A percentile compares a stretch with the other conserved stretches of the same genome.
Conservation (phyloP, 2,888 invertebrate genomes). For the Hecatera dysodea region DNA sequence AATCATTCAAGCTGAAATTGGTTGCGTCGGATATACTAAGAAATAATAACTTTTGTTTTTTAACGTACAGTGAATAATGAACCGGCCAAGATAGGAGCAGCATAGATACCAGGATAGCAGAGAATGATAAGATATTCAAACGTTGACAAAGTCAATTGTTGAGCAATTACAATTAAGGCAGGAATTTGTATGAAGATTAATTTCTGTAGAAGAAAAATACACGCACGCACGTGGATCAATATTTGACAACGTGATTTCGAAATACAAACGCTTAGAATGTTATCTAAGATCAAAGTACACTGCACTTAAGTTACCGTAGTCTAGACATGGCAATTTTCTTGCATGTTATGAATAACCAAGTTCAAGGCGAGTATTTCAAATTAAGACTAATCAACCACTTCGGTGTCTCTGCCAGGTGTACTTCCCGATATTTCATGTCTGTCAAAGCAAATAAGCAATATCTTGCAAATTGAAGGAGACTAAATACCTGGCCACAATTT, state of each 20-base stretch:
- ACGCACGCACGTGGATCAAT: constrained; percentile 34
- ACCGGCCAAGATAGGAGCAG: not conserved
- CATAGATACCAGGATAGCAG: constrained; percentile 17
- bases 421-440: constrained; percentile 6
- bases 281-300: constrained; percentile 10
- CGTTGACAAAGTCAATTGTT: constrained; percentile 22
- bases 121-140: constrained; percentile 26
- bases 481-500: constrained; percentile 6
- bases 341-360: constrained; percentile 7
- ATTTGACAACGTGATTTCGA: constrained; percentile 44
- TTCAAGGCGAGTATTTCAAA: not conserved
- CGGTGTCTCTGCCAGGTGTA: not conserved
- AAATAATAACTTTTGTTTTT: constrained; percentile 1
- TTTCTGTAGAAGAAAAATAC: constrained; percentile 1
- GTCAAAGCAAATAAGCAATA: constrained; percentile 11
- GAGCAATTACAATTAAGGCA: constrained; percentile 29
- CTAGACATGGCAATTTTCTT: not conserved
- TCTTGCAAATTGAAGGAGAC: constrained; percentile 12
- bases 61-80: not conserved
- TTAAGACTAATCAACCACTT: not conserved
- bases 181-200: constrained; percentile 16
- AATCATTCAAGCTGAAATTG: constrained; percentile 3
- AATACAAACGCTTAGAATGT: constrained; percentile 19
- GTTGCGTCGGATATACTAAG: not conserved
- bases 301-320: not conserved